Evolutionary conservation across 30 jellyfish, hydroid and myxozoan genomes (phyloP).

Genomic region (Turritopsis rubra): DNA sequence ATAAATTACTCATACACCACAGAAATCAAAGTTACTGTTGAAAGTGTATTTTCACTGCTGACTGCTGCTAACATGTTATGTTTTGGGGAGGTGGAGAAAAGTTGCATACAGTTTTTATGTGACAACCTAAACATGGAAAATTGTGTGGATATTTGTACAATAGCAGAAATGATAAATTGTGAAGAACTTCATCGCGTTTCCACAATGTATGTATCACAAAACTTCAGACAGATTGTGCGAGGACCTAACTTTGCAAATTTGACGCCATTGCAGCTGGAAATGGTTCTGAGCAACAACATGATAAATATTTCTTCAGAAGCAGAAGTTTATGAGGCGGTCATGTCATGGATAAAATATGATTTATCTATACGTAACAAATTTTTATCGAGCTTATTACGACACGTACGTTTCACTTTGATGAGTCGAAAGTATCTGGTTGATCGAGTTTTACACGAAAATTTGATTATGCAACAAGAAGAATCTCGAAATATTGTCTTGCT

Average conservation of each 20-base stretch:
- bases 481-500: constrained; percentile 46
- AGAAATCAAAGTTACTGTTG: constrained; percentile 28
- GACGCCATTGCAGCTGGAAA: constrained; percentile 43
- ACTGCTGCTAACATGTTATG: constrained; percentile 78
- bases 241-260: constrained; percentile 29
- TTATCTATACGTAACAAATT: constrained; percentile 23
- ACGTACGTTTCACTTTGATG: constrained; percentile 54
- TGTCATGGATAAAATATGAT: constrained; percentile 55
- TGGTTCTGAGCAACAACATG: constrained; percentile 42
- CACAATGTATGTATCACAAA: constrained; percentile 31
- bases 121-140: constrained; percentile 41
- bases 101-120: constrained; percentile 49
- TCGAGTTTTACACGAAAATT: constrained; percentile 50
- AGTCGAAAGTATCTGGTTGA: constrained; percentile 70
- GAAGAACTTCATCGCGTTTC: constrained; percentile 41
- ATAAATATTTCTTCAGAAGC: constrained; percentile 67
- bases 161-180: constrained; percentile 65
- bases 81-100: constrained; percentile 57
- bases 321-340: constrained; percentile 70
- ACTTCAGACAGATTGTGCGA: constrained; percentile 45
- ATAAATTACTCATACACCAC: constrained; percentile 46
- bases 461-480: constrained; percentile 55
- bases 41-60: constrained; percentile 23
- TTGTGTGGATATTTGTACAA: constrained; percentile 56
- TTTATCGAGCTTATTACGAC: constrained; percentile 33